Conservation (phyloP, 2,888 invertebrate genomes). For the Loripinus fragilis region DNA sequence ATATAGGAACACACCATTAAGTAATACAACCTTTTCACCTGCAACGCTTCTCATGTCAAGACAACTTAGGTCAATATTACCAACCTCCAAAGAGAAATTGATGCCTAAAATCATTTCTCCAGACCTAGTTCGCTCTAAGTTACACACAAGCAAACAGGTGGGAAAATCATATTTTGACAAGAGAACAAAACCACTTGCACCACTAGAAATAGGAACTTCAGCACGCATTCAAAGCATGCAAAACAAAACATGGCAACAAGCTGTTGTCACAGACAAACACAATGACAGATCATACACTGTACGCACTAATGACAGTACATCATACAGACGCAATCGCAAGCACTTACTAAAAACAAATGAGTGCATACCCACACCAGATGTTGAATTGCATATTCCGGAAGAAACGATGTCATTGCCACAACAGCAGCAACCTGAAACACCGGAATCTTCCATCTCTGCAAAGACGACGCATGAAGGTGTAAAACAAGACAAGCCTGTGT, state of each 20-base stretch:
- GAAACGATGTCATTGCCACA: neutral
- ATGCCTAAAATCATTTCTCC: slow-evolving; percentile 5
- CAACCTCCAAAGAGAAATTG: slow-evolving; percentile 14
- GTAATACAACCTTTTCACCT: neutral
- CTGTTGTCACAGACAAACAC: slow-evolving; percentile 18
- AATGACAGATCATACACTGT: slow-evolving; percentile 22
- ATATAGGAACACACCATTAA: neutral
- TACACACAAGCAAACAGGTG: neutral
- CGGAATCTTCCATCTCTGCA: neutral
- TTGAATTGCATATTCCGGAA: slow-evolving; percentile 8
- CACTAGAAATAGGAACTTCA: slow-evolving; percentile 13
- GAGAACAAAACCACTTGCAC: slow-evolving; percentile 2
- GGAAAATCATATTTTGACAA: slow-evolving; percentile 15
- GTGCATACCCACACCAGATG: neutral
- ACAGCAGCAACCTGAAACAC: neutral
- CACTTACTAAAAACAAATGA: neutral
- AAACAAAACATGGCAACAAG: slow-evolving; percentile 20
- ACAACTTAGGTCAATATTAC: slow-evolving; percentile 9
- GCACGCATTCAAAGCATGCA: slow-evolving; percentile 7
- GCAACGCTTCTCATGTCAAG: slow-evolving; percentile 11
- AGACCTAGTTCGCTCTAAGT: slow-evolving; percentile 1
- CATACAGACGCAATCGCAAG: slow-evolving; percentile 8
- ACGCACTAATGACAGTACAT: neutral
- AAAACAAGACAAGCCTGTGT: neutral
- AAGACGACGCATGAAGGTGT: neutral